Conservation (phyloP, 2,113 vertebrate genomes). For the Chaetops frenatus region DNA sequence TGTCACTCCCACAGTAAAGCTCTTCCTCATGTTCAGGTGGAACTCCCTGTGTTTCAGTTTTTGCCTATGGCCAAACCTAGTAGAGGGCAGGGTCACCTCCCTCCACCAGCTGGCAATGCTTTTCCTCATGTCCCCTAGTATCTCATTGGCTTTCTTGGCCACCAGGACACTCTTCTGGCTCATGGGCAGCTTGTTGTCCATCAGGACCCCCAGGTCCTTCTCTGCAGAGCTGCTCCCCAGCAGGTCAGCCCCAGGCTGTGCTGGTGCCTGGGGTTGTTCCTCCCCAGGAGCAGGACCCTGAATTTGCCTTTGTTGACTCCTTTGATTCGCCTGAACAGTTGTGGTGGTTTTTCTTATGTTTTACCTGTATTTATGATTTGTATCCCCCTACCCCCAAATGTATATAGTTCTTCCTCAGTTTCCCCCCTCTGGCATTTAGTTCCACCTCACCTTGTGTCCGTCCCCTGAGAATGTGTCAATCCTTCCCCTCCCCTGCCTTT, state of each 20-base stretch:
- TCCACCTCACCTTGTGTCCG: no score
- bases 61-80: neutral
- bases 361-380: no score
- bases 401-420: no score
- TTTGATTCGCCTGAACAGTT: neutral
- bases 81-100: neutral
- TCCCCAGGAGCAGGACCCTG: neutral
- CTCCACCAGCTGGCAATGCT: rapidly evolving
- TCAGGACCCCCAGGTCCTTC: neutral
- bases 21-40: neutral
- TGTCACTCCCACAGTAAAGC: neutral
- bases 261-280: neutral
- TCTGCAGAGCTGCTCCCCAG: neutral
- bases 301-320: neutral
- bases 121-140: neutral
- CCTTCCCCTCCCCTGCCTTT: no score
- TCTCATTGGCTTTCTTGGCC: rapidly evolving
- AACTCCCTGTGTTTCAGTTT: neutral
- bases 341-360: no score
- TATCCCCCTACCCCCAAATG: no score
- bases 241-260: neutral
- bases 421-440: no score
- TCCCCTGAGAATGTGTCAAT: no score
- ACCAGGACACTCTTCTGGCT: neutral
- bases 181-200: neutral